A percentile compares a stretch with the other conserved stretches of the same genome.
Evolutionary conservation across 2,888 invertebrate genomes (phyloP).

Genomic region (Atethmia centrago): DNA sequence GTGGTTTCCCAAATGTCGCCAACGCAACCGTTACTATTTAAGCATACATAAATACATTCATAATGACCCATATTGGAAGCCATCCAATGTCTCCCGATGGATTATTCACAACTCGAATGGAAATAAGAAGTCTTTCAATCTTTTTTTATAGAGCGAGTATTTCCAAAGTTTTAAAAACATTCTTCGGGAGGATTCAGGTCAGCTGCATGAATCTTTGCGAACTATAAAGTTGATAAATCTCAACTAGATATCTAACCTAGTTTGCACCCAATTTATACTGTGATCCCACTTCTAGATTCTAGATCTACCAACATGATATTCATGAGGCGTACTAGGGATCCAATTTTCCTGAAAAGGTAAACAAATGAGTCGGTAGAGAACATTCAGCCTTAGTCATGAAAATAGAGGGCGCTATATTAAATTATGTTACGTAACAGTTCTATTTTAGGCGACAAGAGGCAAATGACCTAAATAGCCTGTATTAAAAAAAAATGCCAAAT

Average conservation of each 20-base stretch:
- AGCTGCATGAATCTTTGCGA: slow-evolving; percentile 39
- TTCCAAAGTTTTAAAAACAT: slow-evolving; percentile 49
- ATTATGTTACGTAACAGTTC: not conserved
- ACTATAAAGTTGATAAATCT: slow-evolving; percentile 51
- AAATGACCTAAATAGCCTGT: too few relatives aligned
- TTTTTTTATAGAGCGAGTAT: slow-evolving; percentile 51
- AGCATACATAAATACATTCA: slow-evolving; percentile 44
- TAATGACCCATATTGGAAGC: slow-evolving; percentile 46
- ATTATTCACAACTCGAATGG: slow-evolving; percentile 52
- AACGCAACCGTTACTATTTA: slow-evolving; percentile 38
- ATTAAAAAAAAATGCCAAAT: too few relatives aligned
- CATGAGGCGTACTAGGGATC: not conserved
- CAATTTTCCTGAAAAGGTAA: not conserved
- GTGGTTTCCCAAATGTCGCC: slow-evolving; percentile 20
- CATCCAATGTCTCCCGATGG: slow-evolving; percentile 40
- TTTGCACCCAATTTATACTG: slow-evolving; percentile 44
- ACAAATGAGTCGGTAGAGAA: not conserved
- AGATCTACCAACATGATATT: slow-evolving; percentile 12
- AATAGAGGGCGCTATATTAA: not conserved
- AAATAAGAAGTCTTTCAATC: slow-evolving; percentile 36
- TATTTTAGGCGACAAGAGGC: too few relatives aligned
- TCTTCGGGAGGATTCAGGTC: slow-evolving; percentile 44
- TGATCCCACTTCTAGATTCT: slow-evolving; percentile 6
- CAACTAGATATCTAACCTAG: slow-evolving; percentile 36
- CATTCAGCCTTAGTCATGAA: not conserved